Base-by-base conservation (phyloP, 64 coral and sea anemone genomes). In the Anthopleura sola region DNA sequence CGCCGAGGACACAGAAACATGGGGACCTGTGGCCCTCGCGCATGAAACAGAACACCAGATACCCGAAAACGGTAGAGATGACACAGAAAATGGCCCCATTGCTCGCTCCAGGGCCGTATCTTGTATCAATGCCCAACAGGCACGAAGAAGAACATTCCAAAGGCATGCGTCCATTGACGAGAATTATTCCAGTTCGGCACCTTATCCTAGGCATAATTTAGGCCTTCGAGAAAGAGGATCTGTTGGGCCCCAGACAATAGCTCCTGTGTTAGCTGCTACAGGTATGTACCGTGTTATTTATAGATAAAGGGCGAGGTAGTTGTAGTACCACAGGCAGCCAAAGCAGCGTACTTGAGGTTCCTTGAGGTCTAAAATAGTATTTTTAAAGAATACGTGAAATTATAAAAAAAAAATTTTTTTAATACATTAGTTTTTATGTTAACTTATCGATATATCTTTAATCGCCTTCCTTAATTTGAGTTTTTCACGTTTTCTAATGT, bases 1-100 rank as follows among this genome's bases (percentile, higher is more conserved):
- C 36, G 93, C 97, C 37, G 97, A 99, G 40, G 97, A 99, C 60
- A 99, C 87, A 3, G 89, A 94, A 36, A 86, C 75, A 1, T 99
- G 97, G 97, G 97, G 97, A 34, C 60, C 58, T 3, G 84, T 81
- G 60, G 97, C 97, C 15, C 87, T 94, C 55, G 93, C 60, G 55
- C 89, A 84, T 12, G 76, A 90, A 19, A 85, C 76, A 9, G 36
- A 75, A 16, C 88, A 94, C 32, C 83, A 78, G 36, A 76, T 78
- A 21, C 39, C 85, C 29, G 78, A 91, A 40, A 62, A 80, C 39
- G 75, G 78, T 31, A 81, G 75, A 20, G 84, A 86, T 14, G 83
- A 78, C 33, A 46, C 55, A 23, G 51, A 85, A 26, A 28, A 58
- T 34, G 89, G 89, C 20, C 46, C 78, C 10, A 76, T 86, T 13